Evolutionary conservation across 1,140 invertebrate species (phyloP).

Genomic region (Pseudobourletiella spinata): DNA sequence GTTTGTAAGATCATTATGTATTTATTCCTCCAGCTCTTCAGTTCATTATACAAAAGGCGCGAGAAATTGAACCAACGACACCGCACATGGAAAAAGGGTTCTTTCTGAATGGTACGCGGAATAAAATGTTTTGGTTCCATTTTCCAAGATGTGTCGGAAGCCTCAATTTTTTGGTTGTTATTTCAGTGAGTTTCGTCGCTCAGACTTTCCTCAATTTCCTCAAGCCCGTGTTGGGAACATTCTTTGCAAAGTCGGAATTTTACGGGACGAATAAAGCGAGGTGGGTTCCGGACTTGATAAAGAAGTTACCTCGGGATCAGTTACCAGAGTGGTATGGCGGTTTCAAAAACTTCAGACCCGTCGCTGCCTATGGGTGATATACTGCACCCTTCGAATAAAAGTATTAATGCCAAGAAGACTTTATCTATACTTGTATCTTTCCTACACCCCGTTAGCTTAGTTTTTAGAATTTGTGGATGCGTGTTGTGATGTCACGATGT

Average conservation of each 20-base stretch:
- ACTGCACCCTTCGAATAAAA: too few relatives aligned
- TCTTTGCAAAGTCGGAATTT: background rate
- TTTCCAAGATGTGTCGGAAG: background rate
- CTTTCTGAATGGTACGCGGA: conserved; percentile 7
- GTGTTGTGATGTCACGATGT: too few relatives aligned
- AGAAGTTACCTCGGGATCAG: background rate
- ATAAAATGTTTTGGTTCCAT: background rate
- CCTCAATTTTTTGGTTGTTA: background rate
- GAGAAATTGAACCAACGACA: conserved; percentile 7
- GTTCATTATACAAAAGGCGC: background rate
- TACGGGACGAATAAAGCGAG: background rate
- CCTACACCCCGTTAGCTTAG: too few relatives aligned
- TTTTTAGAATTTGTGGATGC: too few relatives aligned
- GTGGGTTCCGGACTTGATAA: conserved; percentile 1
- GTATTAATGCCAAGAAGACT: too few relatives aligned
- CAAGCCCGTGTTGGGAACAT: background rate
- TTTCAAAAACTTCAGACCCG: background rate
- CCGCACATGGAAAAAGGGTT: conserved; percentile 6
- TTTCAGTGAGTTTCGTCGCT: background rate
- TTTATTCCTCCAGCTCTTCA: conserved; percentile 1
- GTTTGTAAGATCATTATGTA: too few relatives aligned
- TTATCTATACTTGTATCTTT: too few relatives aligned
- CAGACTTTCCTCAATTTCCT: conserved; percentile 8
- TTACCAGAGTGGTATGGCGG: conserved; percentile 3
- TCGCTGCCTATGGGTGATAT: background rate